Conservation (phyloP, 2,888 invertebrate species). For the Thecocarcelia acutangulata region DNA sequence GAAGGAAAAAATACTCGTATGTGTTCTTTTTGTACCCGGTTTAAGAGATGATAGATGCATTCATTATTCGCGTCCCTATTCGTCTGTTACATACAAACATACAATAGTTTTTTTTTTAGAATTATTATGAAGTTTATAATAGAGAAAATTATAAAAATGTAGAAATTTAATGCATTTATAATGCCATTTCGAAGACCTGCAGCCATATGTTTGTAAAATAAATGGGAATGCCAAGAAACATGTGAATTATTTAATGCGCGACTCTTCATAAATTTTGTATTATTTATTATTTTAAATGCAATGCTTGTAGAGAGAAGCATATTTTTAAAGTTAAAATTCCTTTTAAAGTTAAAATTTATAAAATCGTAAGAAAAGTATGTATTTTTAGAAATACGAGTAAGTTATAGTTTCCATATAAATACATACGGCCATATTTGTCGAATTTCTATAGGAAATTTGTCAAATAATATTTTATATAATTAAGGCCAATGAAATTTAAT, state of each 20-base stretch:
- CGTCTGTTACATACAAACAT: background rate
- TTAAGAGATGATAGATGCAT: slow-evolving; percentile 62
- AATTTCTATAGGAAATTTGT: too few relatives aligned
- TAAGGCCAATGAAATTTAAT: too few relatives aligned
- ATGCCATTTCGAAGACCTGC: slow-evolving; percentile 48
- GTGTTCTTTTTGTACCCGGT: slow-evolving; percentile 21
- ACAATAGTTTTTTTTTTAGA: background rate
- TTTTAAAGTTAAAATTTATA: too few relatives aligned
- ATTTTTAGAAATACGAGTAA: too few relatives aligned
- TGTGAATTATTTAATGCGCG: slow-evolving; percentile 17
- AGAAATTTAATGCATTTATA: slow-evolving; percentile 68
- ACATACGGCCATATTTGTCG: too few relatives aligned
- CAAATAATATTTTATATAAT: too few relatives aligned
- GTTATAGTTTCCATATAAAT: too few relatives aligned
- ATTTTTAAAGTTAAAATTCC: background rate
- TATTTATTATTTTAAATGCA: slow-evolving; percentile 45
- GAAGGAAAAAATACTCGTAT: background rate
- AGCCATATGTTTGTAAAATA: background rate
- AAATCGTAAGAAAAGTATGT: too few relatives aligned
- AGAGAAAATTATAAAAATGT: slow-evolving; percentile 57
- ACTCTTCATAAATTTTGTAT: slow-evolving; percentile 45
- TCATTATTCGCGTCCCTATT: slow-evolving; percentile 8
- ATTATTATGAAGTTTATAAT: slow-evolving; percentile 50
- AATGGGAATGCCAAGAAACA: slow-evolving; percentile 15
- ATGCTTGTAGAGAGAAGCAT: background rate